phyloP scores from a whole-genome alignment of 23 tunicate species.

The Halocynthia roretzi region DNA sequence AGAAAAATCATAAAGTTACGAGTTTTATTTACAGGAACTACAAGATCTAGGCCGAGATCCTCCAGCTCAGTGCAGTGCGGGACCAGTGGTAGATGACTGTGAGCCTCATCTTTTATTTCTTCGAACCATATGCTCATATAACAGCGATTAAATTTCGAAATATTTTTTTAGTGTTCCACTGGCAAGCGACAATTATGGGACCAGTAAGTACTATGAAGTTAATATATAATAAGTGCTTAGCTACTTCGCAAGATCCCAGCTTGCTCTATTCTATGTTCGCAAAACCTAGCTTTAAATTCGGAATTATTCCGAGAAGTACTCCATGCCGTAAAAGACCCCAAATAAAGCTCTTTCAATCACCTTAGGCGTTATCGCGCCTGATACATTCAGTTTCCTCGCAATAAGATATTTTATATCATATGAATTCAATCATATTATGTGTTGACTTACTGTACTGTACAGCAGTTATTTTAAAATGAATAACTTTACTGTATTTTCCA shows the following conservation, averaged over 20 bases:
- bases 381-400: too few species aligned
- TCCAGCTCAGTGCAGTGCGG: conserved; percentile 80
- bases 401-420: too few species aligned
- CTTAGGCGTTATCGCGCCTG: too few species aligned
- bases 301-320: too few species aligned
- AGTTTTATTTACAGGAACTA: conserved; percentile 36
- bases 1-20: not conserved
- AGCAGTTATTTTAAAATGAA: not conserved
- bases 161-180: conserved; percentile 63
- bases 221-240: conserved; percentile 32
- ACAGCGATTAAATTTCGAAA: too few species aligned
- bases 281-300: too few species aligned
- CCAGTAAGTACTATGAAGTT: conserved; percentile 39
- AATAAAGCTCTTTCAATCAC: too few species aligned
- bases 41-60: conserved; percentile 56
- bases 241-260: conserved; percentile 32
- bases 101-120: conserved; percentile 13
- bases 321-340: too few species aligned
- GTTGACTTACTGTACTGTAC: too few species aligned
- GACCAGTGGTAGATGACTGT: conserved; percentile 95
- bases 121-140: too few species aligned
- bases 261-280: conserved; percentile 35
- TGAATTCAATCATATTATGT: too few species aligned
- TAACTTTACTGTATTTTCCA: not conserved
- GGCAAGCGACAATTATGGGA: conserved; percentile 96